Conservation (phyloP, 2,888 invertebrate species). For the Orgyia antiqua region DNA sequence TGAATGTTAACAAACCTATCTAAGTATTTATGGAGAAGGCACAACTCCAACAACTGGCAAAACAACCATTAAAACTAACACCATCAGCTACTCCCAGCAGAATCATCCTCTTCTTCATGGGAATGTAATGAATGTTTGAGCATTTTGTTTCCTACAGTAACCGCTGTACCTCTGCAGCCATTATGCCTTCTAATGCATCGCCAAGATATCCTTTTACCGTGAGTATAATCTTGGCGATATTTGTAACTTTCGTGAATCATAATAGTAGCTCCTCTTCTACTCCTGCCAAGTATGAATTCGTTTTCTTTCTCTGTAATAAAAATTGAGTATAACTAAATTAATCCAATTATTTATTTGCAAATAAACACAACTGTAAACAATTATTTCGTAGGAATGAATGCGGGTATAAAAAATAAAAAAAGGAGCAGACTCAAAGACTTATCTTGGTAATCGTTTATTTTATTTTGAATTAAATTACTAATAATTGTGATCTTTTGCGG, state of each 20-base stretch:
- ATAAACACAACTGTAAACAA: slow-evolving; percentile 22
- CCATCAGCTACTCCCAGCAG: no score
- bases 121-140: neutral
- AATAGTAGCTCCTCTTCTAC: neutral
- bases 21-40: no score
- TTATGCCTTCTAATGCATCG: slow-evolving; percentile 20
- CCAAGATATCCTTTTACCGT: slow-evolving; percentile 23
- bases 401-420: no score
- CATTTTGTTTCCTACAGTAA: neutral
- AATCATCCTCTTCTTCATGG: slow-evolving; percentile 15
- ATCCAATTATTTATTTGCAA: neutral
- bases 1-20: no score
- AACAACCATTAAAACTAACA: no score
- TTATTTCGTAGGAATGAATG: no score
- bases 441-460: no score
- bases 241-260: slow-evolving; percentile 5
- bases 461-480: no score
- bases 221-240: slow-evolving; percentile 22
- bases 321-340: no score
- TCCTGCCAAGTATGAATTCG: slow-evolving; percentile 1
- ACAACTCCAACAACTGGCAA: no score
- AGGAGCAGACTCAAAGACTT: no score
- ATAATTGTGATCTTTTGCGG: no score
- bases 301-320: slow-evolving; percentile 14
- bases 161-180: slow-evolving; percentile 16